Base-by-base conservation (phyloP, 2,888 invertebrate species). In the Stenodera caucasica region DNA sequence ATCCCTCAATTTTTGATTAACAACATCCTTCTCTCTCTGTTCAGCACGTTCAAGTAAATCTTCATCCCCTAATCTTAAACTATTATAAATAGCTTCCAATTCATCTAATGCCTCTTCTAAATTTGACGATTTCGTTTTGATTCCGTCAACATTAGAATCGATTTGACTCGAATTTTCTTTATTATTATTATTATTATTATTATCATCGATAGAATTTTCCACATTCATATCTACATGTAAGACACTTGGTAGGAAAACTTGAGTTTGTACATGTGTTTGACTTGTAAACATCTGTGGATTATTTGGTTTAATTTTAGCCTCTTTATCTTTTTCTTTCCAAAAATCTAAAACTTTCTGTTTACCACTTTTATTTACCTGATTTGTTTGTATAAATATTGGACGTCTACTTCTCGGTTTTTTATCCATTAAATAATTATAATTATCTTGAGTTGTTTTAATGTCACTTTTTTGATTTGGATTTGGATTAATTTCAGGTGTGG, bases 61-160 rank as follows among this genome's bases (percentile, higher is more conserved):
- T 77, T 92, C 91, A 74, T 94, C 94, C 0, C 90, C 90, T 54
- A 94, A 82, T n/a, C 90, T 88, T 58, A 96, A 83, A 71, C 92
- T 94, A 71, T 93, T 91, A 76, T 93, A 92, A 75, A 96, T 94
- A n/a, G 91, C 90, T 82, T 96, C 95, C 57, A 96, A 80, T 80
- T 96, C 96, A 72, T 90, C 90, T 23, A 96, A 84, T 55, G 95
- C 95, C 75, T 95, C 94, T 75, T 94, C 94, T 37, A 94, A 83
- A 78, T 93, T 93, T 14, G 88, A 87, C 2, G 91, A 90, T 78
- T 90, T 90, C 69, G 86, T 81, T 70, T 84, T 72, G 5, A 64
- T 71, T 62, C 72, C 72, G 52, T 55, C 57, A 29, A 61, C 58
- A 40, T 55, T 53, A 4, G 50, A 53, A 49, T 53, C 69, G 35